A percentile compares a stretch with the other conserved stretches of the same genome.
These are phyloP conservation scores for Limulus polyphemus DNA, from an alignment of 2,888 invertebrate species.

Conservation along the genomic window DNA sequence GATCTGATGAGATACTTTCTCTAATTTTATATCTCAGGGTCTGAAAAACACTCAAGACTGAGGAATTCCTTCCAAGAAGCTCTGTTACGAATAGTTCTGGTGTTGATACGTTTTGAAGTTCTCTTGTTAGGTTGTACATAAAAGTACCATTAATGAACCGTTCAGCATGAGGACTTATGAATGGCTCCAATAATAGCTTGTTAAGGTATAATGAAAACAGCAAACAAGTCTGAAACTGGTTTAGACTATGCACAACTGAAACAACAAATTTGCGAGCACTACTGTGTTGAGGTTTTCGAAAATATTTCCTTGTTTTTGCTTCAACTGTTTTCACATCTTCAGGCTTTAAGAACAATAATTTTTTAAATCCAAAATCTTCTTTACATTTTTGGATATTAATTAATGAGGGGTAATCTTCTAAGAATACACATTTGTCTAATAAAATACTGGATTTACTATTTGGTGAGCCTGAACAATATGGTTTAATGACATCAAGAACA, in stretches of 20 bases:
- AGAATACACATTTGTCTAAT: too few species aligned
- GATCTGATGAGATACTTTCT: too few species aligned
- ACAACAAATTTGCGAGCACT: constrained; percentile 25
- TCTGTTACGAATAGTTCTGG: constrained; percentile 21
- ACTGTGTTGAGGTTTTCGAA: constrained; percentile 21
- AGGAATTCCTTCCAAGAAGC: constrained; percentile 38
- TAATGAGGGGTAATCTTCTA: too few species aligned
- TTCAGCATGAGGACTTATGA: constrained; percentile 4
- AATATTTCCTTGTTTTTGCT: constrained; percentile 25
- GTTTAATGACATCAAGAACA: constrained; percentile 6
- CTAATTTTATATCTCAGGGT: too few species aligned
- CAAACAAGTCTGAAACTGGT: constrained; percentile 35
- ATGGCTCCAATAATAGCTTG: constrained; percentile 27
- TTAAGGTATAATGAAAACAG: constrained; percentile 31
- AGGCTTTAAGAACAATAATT: background rate
- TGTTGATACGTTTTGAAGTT: constrained; percentile 12
- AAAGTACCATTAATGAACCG: constrained; percentile 16
- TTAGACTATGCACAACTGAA: constrained; percentile 31
- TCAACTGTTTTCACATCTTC: constrained; percentile 3
- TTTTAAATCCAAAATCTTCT: too few species aligned
- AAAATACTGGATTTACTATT: too few species aligned
- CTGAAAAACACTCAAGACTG: too few species aligned
- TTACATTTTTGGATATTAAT: too few species aligned
- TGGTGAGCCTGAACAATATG: background rate
- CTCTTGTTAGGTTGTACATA: constrained; percentile 24